Conservation (phyloP, 2,113 vertebrate genomes). For the Circaetus cinerascens region DNA sequence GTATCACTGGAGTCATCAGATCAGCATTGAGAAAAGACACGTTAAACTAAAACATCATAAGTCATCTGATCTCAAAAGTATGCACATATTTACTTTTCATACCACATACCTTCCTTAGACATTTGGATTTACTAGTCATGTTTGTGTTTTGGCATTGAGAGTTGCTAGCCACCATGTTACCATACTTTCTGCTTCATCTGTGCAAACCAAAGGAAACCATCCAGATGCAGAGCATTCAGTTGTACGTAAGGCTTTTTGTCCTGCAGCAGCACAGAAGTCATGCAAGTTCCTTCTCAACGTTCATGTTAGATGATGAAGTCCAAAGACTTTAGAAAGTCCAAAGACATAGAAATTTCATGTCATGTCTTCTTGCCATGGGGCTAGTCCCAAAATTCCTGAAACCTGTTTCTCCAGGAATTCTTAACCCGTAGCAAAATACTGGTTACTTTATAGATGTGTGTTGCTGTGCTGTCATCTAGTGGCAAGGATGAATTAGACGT, state of each 20-base stretch:
- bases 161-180: background rate
- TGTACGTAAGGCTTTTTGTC: slow-evolving; percentile 1
- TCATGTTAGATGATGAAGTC: background rate
- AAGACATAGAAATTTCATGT: background rate
- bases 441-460: slow-evolving; percentile 42
- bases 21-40: background rate
- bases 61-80: background rate
- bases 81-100: background rate
- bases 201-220: background rate
- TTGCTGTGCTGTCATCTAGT: slow-evolving; percentile 75
- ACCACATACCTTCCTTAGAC: background rate
- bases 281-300: background rate
- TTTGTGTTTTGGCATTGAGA: background rate
- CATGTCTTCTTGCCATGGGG: background rate
- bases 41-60: background rate
- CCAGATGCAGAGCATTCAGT: background rate
- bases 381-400: background rate
- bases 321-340: background rate
- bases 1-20: background rate
- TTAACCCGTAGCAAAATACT: slow-evolving; percentile 41
- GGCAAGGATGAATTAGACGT: slow-evolving; percentile 71
- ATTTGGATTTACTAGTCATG: background rate
- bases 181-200: background rate
- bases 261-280: slow-evolving; percentile 19
- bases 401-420: background rate